A percentile compares a stretch with the other conserved stretches of the same genome.
Evolutionary conservation across 2,888 invertebrate species (phyloP).

Genomic region (Andrena praecox): DNA sequence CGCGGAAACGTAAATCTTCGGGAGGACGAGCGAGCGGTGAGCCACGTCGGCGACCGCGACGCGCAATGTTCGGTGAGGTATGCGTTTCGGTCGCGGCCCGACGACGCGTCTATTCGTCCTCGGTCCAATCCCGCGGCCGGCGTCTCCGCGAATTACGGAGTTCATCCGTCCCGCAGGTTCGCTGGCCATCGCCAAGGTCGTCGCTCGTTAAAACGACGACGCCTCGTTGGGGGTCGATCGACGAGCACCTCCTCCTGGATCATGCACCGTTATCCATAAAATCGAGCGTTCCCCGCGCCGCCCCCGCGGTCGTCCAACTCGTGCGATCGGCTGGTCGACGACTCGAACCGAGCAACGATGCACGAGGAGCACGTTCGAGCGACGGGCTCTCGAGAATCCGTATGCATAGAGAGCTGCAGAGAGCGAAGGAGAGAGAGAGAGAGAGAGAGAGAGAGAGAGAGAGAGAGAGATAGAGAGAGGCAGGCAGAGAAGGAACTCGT

Average conservation of each 20-base stretch:
- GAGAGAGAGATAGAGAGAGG: background rate
- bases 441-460: background rate
- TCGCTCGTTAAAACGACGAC: conserved; percentile 49
- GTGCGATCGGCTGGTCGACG: background rate
- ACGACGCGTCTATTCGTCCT: conserved; percentile 23
- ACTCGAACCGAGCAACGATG: conserved; percentile 5
- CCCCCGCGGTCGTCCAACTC: no score
- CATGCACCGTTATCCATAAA: no score
- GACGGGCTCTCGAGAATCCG: conserved; percentile 53
- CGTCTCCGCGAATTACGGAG: conserved; percentile 26
- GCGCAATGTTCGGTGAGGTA: conserved; percentile 20
- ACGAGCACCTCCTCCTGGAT: background rate
- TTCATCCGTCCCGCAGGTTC: conserved; percentile 24
- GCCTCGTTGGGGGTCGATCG: conserved; percentile 29
- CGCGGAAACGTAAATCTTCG: conserved; percentile 29
- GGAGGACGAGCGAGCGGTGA: conserved; percentile 19
- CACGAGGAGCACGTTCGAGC: background rate
- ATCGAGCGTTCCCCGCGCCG: no score
- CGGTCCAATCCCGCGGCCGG: background rate
- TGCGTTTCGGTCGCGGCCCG: conserved; percentile 4
- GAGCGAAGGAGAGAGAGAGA: conserved; percentile 1
- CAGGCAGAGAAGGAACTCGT: conserved; percentile 63
- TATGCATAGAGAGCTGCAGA: conserved; percentile 42
- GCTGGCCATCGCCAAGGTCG: conserved; percentile 22
- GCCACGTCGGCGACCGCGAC: conserved; percentile 22